phyloP scores from a whole-genome alignment of 1,140 invertebrate genomes.

The Euschistus heros region DNA sequence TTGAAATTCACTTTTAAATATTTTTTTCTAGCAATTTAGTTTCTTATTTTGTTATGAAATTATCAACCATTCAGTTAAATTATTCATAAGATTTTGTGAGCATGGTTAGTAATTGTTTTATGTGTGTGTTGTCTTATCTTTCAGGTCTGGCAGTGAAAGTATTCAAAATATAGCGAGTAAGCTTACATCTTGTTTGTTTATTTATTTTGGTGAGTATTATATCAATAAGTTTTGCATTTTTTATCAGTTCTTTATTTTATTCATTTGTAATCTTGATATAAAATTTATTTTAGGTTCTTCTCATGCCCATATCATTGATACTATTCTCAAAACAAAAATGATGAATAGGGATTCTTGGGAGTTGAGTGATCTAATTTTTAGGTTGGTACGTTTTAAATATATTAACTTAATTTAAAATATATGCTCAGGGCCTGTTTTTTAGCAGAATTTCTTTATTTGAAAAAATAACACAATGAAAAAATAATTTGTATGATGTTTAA shows the following conservation, averaged over 20 bases:
- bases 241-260: conserved; percentile 3
- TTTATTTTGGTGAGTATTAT: conserved; percentile 38
- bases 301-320: conserved; percentile 29
- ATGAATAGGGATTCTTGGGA: conserved; percentile 28
- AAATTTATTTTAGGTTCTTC: conserved; percentile 27
- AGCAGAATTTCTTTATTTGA: too few relatives aligned
- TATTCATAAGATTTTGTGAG: too few relatives aligned
- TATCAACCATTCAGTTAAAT: too few relatives aligned
- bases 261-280: background rate
- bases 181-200: conserved; percentile 36
- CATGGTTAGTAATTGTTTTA: too few relatives aligned
- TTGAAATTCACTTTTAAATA: background rate
- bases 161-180: conserved; percentile 36
- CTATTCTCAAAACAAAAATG: conserved; percentile 29
- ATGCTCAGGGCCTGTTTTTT: too few relatives aligned
- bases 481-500: too few relatives aligned
- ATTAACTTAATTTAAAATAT: too few relatives aligned
- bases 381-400: conserved; percentile 22
- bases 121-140: too few relatives aligned
- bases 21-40: background rate
- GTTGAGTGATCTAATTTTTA: conserved; percentile 28
- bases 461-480: too few relatives aligned
- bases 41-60: too few relatives aligned
- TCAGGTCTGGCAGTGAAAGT: conserved; percentile 34
- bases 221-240: background rate